Evolutionary conservation across 2,113 vertebrate genomes (phyloP).

Genomic region (Thymallus thymallus): DNA sequence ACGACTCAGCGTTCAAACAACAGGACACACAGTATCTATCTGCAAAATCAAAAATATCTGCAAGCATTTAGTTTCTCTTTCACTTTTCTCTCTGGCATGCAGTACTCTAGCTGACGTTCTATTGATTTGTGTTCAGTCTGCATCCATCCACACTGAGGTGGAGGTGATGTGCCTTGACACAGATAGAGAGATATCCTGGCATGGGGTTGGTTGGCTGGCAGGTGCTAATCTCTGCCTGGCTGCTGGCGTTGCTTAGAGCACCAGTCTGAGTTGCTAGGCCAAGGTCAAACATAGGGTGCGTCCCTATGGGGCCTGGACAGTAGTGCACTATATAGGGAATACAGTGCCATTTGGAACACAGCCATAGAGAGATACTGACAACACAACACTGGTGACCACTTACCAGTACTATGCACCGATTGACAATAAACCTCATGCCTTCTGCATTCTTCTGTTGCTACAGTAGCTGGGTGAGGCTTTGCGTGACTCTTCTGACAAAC

Average conservation of each 20-base stretch:
- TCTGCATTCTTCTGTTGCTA: background rate
- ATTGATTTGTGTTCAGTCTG: background rate
- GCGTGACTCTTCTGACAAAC: background rate
- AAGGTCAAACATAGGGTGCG: slow-evolving; percentile 19
- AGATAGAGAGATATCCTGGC: background rate
- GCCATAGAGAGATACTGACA: background rate
- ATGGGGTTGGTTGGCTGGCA: slow-evolving; percentile 19
- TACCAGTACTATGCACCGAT: background rate
- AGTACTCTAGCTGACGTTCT: background rate
- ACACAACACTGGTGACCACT: background rate
- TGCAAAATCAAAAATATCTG: background rate
- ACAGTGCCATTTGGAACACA: too few relatives aligned
- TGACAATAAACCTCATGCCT: background rate
- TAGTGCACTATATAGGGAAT: too few relatives aligned
- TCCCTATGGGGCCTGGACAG: too few relatives aligned
- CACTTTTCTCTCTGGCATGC: slow-evolving; percentile 10
- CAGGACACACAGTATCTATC: background rate
- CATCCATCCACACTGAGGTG: too few relatives aligned
- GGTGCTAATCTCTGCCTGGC: slow-evolving; percentile 40
- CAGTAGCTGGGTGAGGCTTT: background rate
- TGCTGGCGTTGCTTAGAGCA: background rate
- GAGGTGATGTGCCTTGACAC: background rate
- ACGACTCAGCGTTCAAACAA: background rate
- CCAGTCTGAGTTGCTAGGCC: slow-evolving; percentile 11
- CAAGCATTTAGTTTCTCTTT: background rate